Evolutionary conservation across 2,888 invertebrate genomes (phyloP), one percentile per base, ranked within the genome.

Genomic region (Melanostoma mellinum): DNA sequence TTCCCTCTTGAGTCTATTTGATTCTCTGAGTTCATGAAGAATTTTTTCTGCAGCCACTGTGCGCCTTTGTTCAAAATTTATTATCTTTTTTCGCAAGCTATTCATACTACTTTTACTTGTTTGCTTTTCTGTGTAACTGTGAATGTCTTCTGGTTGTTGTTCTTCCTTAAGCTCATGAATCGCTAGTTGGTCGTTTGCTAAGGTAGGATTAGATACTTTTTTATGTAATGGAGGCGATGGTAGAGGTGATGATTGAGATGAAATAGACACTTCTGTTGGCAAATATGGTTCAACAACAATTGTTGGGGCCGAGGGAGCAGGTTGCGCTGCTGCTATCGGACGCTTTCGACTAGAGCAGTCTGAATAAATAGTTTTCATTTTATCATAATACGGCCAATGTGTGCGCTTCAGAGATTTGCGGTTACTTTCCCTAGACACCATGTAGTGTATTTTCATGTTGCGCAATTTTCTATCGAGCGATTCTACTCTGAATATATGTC

Each of bases 31-130:
- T 58, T 82, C 68, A 30, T n/a, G 20, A 1, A 82, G 35, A 38
- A 82, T 73, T 6, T 73, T 73, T 20, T 82, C 82, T 0, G 78
- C 61, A 0, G 82, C 82, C 1, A 58, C n/a, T 2, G 82, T 82
- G 6, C 82, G 82, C 9, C 82, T 67, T 6, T 78, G 68, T 20
- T 82, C 78, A 33, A 73, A 68, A 6, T 10, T 8, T 4, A 82
- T 6, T 3, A 82, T 82, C 46, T 63, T 9, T 3, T 35, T 56
- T 40, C 68, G 44, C 9, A 82, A 50, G 4, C 6, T 48, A 8
- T 71, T 35, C 40, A 76, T 53, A 6, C 65, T 38, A 6, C 9
- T 38, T 4, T n/a, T 6, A 33, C 3, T 52, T 0, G 20, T 30
- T 36, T 42, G 35, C 6, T 42, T 35, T 42, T 50, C 20, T 5